Percentiles rank a stretch among this genome's conserved stretches.
Conservation (phyloP, 2,113 vertebrate species). For the Echinops telfairi region DNA sequence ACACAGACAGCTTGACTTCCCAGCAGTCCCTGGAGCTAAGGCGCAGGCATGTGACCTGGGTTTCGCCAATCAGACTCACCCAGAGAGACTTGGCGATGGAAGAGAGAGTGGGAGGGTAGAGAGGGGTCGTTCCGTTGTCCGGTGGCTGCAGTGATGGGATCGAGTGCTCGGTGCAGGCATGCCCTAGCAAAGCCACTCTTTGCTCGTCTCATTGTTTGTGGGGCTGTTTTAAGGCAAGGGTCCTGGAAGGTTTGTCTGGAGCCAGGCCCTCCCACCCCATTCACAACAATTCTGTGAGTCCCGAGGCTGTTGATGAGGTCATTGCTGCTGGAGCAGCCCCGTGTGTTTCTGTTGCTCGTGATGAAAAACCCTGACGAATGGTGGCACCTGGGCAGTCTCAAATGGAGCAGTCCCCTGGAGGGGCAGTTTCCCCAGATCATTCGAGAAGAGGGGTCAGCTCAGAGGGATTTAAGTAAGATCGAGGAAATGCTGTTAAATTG, state of each 20-base stretch:
- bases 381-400: not conserved
- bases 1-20: not conserved
- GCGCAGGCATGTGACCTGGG: not conserved
- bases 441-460: not conserved
- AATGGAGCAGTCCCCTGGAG: not conserved
- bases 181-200: not conserved
- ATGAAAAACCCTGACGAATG: not conserved
- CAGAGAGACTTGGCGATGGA: not conserved
- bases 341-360: not conserved
- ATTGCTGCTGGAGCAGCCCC: slow-evolving; percentile 10
- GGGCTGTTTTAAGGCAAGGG: not conserved
- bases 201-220: not conserved
- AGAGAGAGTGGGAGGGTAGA: not conserved
- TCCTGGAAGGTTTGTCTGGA: not conserved
- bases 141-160: not conserved
- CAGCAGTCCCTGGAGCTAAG: not conserved
- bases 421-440: not conserved
- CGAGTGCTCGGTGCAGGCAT: not conserved
- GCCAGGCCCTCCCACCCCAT: not conserved
- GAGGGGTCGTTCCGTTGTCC: fast-evolving
- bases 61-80: not conserved
- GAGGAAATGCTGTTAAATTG: not conserved
- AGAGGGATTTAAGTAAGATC: not conserved
- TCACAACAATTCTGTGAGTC: not conserved
- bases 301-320: not conserved